Evolutionary conservation across 2,888 invertebrate species (phyloP).

Genomic region (Ernsta delagoae): DNA sequence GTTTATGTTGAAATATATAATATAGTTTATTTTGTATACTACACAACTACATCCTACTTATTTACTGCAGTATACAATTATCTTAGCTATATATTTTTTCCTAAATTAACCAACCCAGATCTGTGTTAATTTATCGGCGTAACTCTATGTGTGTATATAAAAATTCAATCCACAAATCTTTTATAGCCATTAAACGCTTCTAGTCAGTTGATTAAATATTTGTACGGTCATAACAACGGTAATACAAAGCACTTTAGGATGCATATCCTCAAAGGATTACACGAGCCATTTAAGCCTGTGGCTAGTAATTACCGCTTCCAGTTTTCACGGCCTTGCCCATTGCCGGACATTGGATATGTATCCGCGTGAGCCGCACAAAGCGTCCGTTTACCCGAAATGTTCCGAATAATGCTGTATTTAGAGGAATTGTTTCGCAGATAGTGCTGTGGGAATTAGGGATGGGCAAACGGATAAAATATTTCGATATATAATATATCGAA

Average conservation of each 20-base stretch:
- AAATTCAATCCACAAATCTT: not conserved
- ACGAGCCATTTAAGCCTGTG: not conserved
- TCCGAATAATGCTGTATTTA: constrained; percentile 20
- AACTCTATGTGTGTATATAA: too few relatives aligned
- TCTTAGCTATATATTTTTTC: too few relatives aligned
- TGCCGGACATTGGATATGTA: constrained; percentile 36
- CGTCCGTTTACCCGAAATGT: constrained; percentile 21
- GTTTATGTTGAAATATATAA: too few relatives aligned
- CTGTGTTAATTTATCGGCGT: too few relatives aligned
- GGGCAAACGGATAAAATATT: too few relatives aligned
- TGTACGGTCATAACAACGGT: not conserved
- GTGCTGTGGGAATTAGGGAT: too few relatives aligned
- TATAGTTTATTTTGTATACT: too few relatives aligned
- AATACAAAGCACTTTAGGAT: constrained; percentile 8
- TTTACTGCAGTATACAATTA: too few relatives aligned
- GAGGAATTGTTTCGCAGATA: constrained; percentile 9
- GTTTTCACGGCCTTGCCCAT: constrained; percentile 51
- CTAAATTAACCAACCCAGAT: too few relatives aligned
- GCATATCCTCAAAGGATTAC: constrained; percentile 23
- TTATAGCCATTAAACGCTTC: not conserved
- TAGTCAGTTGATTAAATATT: not conserved
- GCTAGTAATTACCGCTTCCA: constrained; percentile 48
- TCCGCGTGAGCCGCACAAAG: constrained; percentile 10
- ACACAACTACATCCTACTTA: too few relatives aligned
- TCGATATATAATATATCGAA: too few relatives aligned